Conservation (phyloP, 2,113 vertebrate species). For the Zosterops hypoxanthus region DNA sequence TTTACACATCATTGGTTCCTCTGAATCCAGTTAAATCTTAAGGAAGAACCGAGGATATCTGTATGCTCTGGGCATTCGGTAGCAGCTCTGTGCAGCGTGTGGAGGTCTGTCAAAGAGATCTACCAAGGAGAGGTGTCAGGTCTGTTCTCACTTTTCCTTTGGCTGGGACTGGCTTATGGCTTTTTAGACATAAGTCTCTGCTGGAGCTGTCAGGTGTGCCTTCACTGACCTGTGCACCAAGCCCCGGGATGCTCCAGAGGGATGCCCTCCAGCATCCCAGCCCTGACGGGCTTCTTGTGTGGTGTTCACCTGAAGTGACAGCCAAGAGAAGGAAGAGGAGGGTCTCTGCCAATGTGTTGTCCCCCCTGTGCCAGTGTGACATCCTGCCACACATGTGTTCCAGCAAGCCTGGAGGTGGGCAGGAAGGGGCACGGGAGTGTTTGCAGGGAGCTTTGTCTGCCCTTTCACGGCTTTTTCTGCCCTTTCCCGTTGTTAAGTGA, state of each 20-base stretch:
- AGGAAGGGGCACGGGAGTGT: accelerated
- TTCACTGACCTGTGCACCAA: neutral
- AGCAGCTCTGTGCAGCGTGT: neutral
- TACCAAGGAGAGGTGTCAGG: neutral
- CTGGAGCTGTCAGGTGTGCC: neutral
- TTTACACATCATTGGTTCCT: neutral
- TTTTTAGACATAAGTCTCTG: neutral
- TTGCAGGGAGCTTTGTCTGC: neutral
- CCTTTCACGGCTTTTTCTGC: neutral
- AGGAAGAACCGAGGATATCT: neutral
- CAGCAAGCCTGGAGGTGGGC: neutral
- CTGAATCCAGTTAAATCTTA: neutral
- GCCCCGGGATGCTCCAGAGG: neutral
- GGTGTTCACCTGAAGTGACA: neutral
- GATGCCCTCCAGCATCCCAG: neutral
- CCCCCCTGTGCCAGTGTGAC: neutral
- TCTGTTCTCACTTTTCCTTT: neutral
- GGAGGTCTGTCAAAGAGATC: neutral
- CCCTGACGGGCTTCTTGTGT: neutral
- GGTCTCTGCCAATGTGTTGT: neutral
- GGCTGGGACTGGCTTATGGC: neutral
- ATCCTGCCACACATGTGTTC: neutral
- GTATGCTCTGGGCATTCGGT: accelerated
- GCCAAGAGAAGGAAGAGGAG: neutral
- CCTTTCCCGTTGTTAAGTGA: neutral